Evolutionary conservation across 2,797 vertebrate genomes (phyloP), one percentile per base, ranked within the genome.

Genomic region (Acanthornis magna): DNA sequence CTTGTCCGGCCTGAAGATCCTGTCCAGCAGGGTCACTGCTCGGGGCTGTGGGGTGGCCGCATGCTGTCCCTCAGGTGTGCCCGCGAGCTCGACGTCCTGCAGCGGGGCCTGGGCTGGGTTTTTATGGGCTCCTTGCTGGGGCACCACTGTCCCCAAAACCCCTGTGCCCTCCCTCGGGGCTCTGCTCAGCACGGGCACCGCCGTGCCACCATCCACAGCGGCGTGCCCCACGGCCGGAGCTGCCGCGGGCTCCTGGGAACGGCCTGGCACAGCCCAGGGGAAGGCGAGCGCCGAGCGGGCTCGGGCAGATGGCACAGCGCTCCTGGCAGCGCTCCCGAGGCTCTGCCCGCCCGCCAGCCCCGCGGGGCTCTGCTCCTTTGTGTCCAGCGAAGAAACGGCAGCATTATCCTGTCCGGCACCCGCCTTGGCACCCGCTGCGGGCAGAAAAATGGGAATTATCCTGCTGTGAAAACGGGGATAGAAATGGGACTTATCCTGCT

Each of bases 1-100:
- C 80, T 96, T 98, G 51, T 98, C 97, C 96, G 74, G 85, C 50
- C 97, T 98, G 96, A 99, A 99, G 94, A 99, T 83, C 91, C 97
- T 99, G 82, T 98, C 97, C 8, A 99, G 98, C 81, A 98, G 76
- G 30, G 61, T 95, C 40, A 83, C 13, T 89, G 96, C 97, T 65
- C 94, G 97, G 10, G 95, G 73, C 88, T 93, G 97, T 6, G 92
- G 17, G 26, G 71, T 5, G 5, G 85, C 74, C 0, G 1, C 78
- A 51, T 85, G 45, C 22, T 51, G 81, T 19, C 91, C 68, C 91
- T 96, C 80, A 4, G 94, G 80, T 21, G 93, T 54, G 11, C 16
- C 89, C 1, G 79, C 10, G 32, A 92, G 53, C 29, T 80, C 29
- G 26, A 82, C 3, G 77, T 89, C 93, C 4, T 14, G 22, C 2